Evolutionary conservation across 2,797 vertebrate genomes (phyloP), one percentile per base, ranked within the genome.

Genomic region (Pipistrellus pipistrellus): DNA sequence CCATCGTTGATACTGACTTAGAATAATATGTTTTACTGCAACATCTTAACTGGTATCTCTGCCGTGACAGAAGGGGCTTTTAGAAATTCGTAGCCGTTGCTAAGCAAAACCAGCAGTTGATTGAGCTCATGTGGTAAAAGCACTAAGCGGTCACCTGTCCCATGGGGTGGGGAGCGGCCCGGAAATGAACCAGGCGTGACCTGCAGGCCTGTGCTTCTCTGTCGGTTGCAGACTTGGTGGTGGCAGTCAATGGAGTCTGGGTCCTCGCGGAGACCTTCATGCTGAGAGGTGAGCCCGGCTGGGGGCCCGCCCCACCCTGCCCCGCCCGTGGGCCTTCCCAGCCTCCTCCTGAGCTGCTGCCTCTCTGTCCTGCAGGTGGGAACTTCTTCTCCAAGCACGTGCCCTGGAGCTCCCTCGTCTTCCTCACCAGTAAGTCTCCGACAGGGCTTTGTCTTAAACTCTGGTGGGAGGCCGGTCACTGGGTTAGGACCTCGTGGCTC

Each of bases 171-270:
- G 75, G 46, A 55, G n/a, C n/a, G 41, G n/a, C 46, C 10, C 5
- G 1, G 27, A 35, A 46, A 4, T 11, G 15, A 25, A 21, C 59
- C 32, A n/a, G 21, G 23, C 6, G 5, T 41, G 72, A 27, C 83
- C 51, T 51, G 13, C 53, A 59, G 0, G 1, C 55, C 30, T 23
- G 21, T 35, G 14, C 57, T 51, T 62, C 18, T 23, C 48, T 85
- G 48, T 93, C 95, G 44, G 32, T 97, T 98, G 51, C 97, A 99
- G 99, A 99, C 98, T 97, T 98, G 86, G 99, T 99, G 92, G 99
- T 99, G 93, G 99, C 99, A 4, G 98, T 99, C 88, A 99, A 99
- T 1, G 99, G 99, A 21, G 98, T 99, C 87, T 99, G 99, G 99
- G 99, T 99, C 98, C 98, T 99, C 0, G 99, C 99, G 97, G 99